Evolutionary conservation across 37 sponge, comb jelly and placozoan genomes (phyloP), one percentile per base, ranked within the genome.

Genomic region (Spongia lamella): DNA sequence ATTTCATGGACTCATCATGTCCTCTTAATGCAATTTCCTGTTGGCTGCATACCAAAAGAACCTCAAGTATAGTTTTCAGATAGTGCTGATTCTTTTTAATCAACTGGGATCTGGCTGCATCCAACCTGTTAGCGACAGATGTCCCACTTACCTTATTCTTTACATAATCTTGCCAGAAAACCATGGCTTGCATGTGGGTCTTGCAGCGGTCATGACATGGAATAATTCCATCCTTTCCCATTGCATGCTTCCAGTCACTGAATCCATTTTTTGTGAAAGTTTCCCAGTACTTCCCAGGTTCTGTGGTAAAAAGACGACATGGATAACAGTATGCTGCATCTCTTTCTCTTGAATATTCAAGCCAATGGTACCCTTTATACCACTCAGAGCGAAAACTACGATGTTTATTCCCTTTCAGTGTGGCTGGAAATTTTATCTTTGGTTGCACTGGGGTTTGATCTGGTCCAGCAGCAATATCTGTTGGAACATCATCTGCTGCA

Each of bases 11-110:
- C 59, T 86, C 81, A 59, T 57, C 24, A 73, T 86, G 87, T 39
- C 87, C 81, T 59, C 87, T 35, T 3, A 86, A 66, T 43, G 80
- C 79, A 64, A 79, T 53, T 35, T 86, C 87, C 38, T 73, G 81
- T 13, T 38, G 15, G 43, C 36, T 38, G 57, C 81, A 86, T 4
- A 69, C 61, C 24, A 79, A 43, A 16, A 86, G 26, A 5, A 78
- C 40, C 38, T 79, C 71, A 11, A 75, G 49, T 9, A 86, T 20
- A 9, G 69, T 53, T 54, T 74, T 83, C 9, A 83, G 20, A 59
- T 83, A 83, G 34, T 84, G 77, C 54, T 77, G 26, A 27, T 84
- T 76, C 43, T 66, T 59, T 20, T 16, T 7, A 40, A 84, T 76
- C 56, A 25, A 64, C 53, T 73, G 58, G 0, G 35, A 19, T 29